Percentiles rank a stretch among this genome's conserved stretches.
Conservation (phyloP, 2,113 vertebrate species). For the Uropsilus gracilis region DNA sequence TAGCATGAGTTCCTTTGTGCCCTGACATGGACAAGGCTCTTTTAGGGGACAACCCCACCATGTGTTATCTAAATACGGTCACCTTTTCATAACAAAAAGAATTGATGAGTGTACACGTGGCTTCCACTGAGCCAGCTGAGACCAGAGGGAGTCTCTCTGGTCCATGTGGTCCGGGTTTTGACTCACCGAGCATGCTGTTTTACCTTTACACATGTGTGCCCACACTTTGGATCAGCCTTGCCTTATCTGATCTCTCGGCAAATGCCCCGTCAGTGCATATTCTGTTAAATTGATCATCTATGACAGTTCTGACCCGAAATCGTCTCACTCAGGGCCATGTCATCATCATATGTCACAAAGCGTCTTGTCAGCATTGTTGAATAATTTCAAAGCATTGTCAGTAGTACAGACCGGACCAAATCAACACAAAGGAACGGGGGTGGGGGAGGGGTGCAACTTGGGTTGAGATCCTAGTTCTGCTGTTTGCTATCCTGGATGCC, state of each 20-base stretch:
- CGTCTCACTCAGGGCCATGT: background rate
- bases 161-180: no score
- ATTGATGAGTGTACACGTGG: background rate
- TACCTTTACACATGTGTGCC: background rate
- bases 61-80: background rate
- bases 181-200: fast-evolving
- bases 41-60: background rate
- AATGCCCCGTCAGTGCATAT: background rate
- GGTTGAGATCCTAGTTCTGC: background rate
- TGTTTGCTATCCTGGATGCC: background rate
- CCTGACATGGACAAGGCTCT: background rate
- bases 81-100: background rate
- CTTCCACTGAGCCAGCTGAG: background rate
- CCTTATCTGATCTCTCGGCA: background rate
- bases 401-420: background rate
- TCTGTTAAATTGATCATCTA: background rate
- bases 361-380: background rate
- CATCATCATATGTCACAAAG: background rate
- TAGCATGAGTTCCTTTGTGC: no score
- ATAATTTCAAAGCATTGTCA: background rate
- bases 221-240: background rate
- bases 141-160: background rate
- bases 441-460: background rate
- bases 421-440: background rate
- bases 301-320: background rate